Conservation (phyloP, 2,797 vertebrate genomes). For the Xenops minutus region DNA sequence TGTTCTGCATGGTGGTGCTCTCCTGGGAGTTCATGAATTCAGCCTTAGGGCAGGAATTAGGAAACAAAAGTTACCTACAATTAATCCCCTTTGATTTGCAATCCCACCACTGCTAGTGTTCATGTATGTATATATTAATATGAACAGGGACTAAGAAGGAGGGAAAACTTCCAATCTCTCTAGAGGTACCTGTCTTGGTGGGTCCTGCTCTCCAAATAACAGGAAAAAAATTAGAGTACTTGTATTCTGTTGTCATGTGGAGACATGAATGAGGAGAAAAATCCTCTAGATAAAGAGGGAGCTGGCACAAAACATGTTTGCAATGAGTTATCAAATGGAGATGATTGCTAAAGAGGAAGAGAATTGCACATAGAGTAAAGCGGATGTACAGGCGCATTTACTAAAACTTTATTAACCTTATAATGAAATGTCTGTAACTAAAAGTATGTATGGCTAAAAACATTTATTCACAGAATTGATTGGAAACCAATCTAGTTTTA, state of each 20-base stretch:
- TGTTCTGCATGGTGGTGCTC: neutral
- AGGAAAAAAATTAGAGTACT: neutral
- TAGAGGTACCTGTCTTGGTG: neutral
- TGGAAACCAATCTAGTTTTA: neutral
- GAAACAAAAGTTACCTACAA: neutral
- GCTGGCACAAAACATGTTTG: neutral
- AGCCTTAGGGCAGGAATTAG: neutral
- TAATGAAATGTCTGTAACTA: neutral
- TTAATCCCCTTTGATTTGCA: neutral
- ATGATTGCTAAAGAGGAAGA: neutral
- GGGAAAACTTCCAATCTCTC: neutral
- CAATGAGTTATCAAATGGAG: rapidly evolving
- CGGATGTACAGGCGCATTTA: neutral
- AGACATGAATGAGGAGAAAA: neutral
- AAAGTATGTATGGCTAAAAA: neutral
- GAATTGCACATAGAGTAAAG: neutral
- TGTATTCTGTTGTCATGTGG: neutral
- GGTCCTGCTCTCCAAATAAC: neutral
- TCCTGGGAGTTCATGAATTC: neutral
- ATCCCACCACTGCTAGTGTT: neutral
- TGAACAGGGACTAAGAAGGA: neutral
- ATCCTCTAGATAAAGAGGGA: neutral
- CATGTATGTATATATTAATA: neutral
- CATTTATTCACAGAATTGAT: neutral
- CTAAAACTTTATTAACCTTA: neutral